Base-by-base conservation (phyloP, 2,113 vertebrate species). In the Kobus ellipsiprymnus region DNA sequence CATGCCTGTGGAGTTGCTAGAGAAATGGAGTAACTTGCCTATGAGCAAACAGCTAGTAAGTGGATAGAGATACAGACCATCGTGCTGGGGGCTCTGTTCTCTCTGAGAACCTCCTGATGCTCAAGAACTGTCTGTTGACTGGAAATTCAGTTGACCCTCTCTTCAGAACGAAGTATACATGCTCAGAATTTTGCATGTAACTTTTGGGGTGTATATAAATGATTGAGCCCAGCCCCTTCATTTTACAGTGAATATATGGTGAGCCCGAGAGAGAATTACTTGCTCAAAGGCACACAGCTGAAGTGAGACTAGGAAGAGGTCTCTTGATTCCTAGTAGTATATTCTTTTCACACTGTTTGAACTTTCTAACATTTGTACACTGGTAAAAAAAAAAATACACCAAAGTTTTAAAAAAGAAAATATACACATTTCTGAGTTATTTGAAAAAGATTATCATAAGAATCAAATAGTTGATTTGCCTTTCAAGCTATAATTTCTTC, bases 221-320 rank as follows among this genome's bases (percentile, higher is more conserved):
- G 33, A 40, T 87, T 19, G 44, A 94, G 64, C 30, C 30, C 29
- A 95, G 54, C 82, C 48, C 93, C 86, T 94, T 97, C 91, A 60
- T 96, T 96, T 98, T 93, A 95, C 78, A 96, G 90, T 96, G 89
- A 94, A 67, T 83, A 62, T 91, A 87, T 54, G 91, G 50, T 93
- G 77, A 86, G 54, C 62, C 54, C 71, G 16, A 57, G 80, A 95
- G 19, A 94, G n/a, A 96, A 62, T 97, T 90, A 88, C 57, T 96
- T 92, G 87, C 55, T 91, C 57, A 92, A 40, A 96, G 81, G 94
- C 85, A 93, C 82, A 85, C 59, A 97, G 40, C 87, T 94, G 83
- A 94, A 62, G n/a, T 94, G 71, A 97, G 92, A 95, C 54, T 91
- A 91, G 81, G 81, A 87, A 87, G 74, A 91, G 83, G 81, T 95